Base-by-base conservation (phyloP, 2,888 invertebrate genomes). In the Herminia tarsipennalis region DNA sequence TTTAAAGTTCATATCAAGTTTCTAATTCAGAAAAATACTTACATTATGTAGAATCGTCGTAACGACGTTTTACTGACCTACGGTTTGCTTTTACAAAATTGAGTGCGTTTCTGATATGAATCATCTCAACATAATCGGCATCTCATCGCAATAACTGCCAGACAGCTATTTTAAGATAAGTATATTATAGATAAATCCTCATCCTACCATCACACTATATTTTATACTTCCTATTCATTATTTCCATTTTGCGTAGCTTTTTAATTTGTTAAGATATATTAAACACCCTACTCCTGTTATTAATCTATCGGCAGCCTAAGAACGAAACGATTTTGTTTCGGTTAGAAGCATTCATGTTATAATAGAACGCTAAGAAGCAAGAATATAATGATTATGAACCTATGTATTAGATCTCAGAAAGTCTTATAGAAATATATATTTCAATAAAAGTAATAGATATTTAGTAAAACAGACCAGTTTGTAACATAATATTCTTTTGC, bases 231-330 rank as follows among this genome's bases (percentile, higher is more conserved):
- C 67, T 70, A 61, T 47, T 56, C 30, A 50, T 62, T 46, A 60
- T 70, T 76, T 73, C 66, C 75, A 71, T 73, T 67, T 70, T 66
- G 62, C 51, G 64, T 74, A 76, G 66, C 59, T 62, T 51, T 59
- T 66, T 70, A 66, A 62, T 69, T 67, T 55, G 49, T 60, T 63
- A 66, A 68, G 53, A 14, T 55, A 33, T 10, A 27, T 10, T 34
- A 16, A 9, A 14, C 22, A 22, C 1, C 12, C 59, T 47, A 41
- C 64, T 54, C 24, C 45, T 42, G 41, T 34, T 34, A 48, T 36
- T 38, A 27, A 48, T 46, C 32, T 52, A 40, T 35, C 22, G 40
- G 21, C 16, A 18, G 25, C 28, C 20, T 37, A 35, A 39, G 35
- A 43, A 46, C 29, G 35, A 32, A 57, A 42, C 27, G 4, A 41